Evolutionary conservation across 2,797 vertebrate species (phyloP).

Genomic region (Triplophysa bombifrons): DNA sequence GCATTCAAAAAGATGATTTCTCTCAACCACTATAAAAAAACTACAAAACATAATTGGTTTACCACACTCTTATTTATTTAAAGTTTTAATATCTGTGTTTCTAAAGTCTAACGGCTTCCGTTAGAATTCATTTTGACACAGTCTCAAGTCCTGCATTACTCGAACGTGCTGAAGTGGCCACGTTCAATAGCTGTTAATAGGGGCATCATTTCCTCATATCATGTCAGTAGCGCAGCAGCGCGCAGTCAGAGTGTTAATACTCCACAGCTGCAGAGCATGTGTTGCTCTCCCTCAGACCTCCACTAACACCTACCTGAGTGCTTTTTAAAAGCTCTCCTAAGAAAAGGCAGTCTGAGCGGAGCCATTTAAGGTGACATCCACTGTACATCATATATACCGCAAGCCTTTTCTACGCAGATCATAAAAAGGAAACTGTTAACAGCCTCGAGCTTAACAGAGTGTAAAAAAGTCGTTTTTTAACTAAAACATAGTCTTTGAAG

Average conservation of each 20-base stretch:
- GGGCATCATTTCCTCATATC: slow-evolving; percentile 30
- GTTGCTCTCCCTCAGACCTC: slow-evolving; percentile 42
- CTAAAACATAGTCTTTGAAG: too few species aligned
- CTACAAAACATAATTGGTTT: not conserved
- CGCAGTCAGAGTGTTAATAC: slow-evolving; percentile 48
- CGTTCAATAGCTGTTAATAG: slow-evolving; percentile 39
- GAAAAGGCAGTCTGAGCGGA: slow-evolving; percentile 33
- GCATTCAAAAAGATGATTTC: slow-evolving; percentile 42
- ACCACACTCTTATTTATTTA: slow-evolving; percentile 1
- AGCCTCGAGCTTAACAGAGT: not conserved
- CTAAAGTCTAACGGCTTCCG: not conserved
- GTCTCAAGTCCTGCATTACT: not conserved
- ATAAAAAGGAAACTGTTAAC: not conserved
- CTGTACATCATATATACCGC: slow-evolving; percentile 6
- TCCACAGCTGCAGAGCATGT: slow-evolving; percentile 60
- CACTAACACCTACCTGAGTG: slow-evolving; percentile 39
- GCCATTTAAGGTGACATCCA: slow-evolving; percentile 35
- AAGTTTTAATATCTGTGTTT: too few species aligned
- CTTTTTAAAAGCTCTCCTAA: slow-evolving; percentile 43
- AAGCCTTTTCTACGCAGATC: not conserved
- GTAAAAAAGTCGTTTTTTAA: not conserved
- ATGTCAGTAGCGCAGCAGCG: slow-evolving; percentile 37
- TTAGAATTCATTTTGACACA: slow-evolving; percentile 1
- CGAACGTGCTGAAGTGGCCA: slow-evolving; percentile 14
- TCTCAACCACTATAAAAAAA: not conserved